Conservation (phyloP, 2,888 invertebrate species). For the Chloromyia formosa region DNA sequence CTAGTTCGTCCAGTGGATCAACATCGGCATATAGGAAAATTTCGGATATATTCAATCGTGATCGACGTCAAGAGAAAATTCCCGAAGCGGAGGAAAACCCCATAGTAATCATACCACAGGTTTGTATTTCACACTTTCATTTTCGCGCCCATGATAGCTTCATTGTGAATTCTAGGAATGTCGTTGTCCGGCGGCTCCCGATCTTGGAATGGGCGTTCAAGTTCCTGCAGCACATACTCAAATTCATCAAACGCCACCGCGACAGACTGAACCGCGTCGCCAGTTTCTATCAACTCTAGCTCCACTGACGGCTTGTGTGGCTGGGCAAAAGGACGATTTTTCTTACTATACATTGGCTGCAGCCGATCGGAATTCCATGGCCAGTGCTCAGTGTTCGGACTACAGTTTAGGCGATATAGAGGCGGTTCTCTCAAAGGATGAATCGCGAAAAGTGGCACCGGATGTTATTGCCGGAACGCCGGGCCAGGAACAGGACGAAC, state of each 20-base stretch:
- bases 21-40: conserved; percentile 72
- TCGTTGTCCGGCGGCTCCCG: conserved; percentile 66
- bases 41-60: conserved; percentile 63
- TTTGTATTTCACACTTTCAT: conserved; percentile 45
- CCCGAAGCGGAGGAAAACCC: conserved; percentile 64
- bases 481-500: conserved; percentile 75
- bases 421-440: conserved; percentile 69
- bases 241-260: conserved; percentile 63
- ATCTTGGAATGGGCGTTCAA: conserved; percentile 67
- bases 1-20: conserved; percentile 68
- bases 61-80: conserved; percentile 64
- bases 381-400: conserved; percentile 71
- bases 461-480: conserved; percentile 77
- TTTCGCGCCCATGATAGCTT: background rate
- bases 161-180: conserved; percentile 57
- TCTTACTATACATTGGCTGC: conserved; percentile 69
- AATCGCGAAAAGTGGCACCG: conserved; percentile 70
- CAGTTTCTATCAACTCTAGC: conserved; percentile 83
- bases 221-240: conserved; percentile 64
- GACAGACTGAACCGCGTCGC: conserved; percentile 72
- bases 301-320: conserved; percentile 80
- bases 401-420: conserved; percentile 72
- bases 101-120: conserved; percentile 65
- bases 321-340: conserved; percentile 69
- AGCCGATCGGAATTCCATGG: conserved; percentile 69